Conservation (phyloP, 2,888 invertebrate genomes). For the Trichopria drosophilae region DNA sequence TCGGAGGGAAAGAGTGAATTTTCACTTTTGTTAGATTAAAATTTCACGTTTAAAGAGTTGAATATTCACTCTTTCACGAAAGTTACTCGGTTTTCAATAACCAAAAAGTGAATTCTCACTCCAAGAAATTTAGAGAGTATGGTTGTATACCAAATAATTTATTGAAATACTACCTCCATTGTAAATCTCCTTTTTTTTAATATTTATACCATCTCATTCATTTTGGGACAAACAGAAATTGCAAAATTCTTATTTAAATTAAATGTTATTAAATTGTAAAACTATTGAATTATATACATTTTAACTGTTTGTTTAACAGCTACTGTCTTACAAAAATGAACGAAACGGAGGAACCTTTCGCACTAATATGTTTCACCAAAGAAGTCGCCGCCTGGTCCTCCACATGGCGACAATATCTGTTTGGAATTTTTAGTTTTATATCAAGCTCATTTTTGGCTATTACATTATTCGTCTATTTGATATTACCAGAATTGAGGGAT, state of each 20-base stretch:
- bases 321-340: constrained; percentile 48
- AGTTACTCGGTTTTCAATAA: too few species aligned
- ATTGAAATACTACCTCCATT: too few species aligned
- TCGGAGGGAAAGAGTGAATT: too few species aligned
- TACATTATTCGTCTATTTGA: constrained; percentile 66
- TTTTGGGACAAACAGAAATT: too few species aligned
- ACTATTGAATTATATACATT: not conserved
- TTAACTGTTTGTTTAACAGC: constrained; percentile 38
- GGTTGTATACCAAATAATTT: not conserved
- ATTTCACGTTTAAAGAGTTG: too few species aligned
- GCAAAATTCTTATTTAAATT: too few species aligned
- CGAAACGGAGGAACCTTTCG: constrained; percentile 36
- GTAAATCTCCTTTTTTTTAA: too few species aligned
- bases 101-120: too few species aligned
- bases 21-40: too few species aligned
- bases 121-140: not conserved
- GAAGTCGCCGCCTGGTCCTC: constrained; percentile 14
- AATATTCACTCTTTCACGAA: too few species aligned
- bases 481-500: constrained; percentile 66
- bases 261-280: too few species aligned
- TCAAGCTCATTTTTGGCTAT: constrained; percentile 65
- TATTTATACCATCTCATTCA: too few species aligned
- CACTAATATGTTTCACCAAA: constrained; percentile 51
- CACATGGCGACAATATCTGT: constrained; percentile 39
- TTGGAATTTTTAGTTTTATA: constrained; percentile 52